Conservation (phyloP, 2,888 invertebrate species). For the Flexamia atlantica region DNA sequence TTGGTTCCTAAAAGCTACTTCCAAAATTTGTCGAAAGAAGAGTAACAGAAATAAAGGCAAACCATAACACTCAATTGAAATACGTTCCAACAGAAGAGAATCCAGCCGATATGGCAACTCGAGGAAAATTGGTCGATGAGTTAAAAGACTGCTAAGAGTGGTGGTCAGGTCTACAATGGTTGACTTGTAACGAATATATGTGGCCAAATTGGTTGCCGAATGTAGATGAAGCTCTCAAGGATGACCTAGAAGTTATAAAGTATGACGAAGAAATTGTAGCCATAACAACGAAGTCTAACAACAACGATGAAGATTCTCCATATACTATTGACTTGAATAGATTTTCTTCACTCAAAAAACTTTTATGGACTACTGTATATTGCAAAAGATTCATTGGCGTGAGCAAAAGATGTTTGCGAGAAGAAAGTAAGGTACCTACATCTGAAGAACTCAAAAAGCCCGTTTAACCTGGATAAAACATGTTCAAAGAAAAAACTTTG, state of each 20-base stretch:
- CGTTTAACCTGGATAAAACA: neutral
- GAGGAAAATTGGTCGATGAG: neutral
- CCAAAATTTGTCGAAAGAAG: too few species aligned
- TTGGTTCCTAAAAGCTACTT: too few species aligned
- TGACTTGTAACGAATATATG: neutral
- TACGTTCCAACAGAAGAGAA: constrained; percentile 27
- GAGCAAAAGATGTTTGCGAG: neutral
- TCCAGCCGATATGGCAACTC: constrained; percentile 23
- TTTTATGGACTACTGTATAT: neutral
- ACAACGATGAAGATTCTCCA: neutral
- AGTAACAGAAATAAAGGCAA: neutral
- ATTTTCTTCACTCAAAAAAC: neutral
- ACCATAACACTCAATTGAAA: neutral
- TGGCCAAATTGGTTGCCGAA: constrained; percentile 5
- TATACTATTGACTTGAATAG: neutral
- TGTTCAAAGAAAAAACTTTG: constrained; percentile 8
- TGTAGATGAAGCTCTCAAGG: neutral
- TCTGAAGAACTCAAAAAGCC: neutral
- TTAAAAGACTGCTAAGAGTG: neutral
- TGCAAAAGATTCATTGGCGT: neutral
- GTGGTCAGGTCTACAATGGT: constrained; percentile 27
- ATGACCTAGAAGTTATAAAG: neutral
- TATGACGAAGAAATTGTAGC: neutral
- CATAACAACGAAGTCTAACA: neutral
- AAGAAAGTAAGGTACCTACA: neutral